phyloP scores from a whole-genome alignment of 2,888 invertebrate species.

The Andrena marginata region DNA sequence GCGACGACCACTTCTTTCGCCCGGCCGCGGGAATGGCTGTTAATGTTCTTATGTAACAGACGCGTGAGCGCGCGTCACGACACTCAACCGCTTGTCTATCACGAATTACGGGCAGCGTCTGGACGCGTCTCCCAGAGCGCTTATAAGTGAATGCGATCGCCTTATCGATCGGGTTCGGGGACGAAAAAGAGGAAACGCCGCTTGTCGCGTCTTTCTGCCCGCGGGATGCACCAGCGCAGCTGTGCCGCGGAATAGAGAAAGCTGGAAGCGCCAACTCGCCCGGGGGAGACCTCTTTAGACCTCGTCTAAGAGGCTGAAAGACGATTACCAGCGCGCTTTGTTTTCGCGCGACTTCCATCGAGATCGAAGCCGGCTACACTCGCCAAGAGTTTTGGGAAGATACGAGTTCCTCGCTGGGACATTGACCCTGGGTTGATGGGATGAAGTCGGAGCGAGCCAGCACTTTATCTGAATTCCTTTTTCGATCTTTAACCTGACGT shows the following conservation, averaged over 20 bases:
- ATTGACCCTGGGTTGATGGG: background rate
- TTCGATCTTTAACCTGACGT: background rate
- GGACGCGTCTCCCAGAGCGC: conserved; percentile 2
- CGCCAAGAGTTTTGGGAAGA: background rate
- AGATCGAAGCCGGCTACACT: background rate
- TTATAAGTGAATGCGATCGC: conserved; percentile 27
- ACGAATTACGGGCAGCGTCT: background rate
- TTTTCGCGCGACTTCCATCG: background rate
- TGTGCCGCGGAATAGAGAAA: conserved; percentile 48
- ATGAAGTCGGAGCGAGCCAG: background rate
- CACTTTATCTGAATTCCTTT: background rate
- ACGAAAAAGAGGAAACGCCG: conserved; percentile 13
- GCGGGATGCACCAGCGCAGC: conserved; percentile 47
- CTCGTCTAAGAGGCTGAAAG: conserved; percentile 7
- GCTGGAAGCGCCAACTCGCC: conserved; percentile 33
- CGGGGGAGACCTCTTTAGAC: conserved; percentile 7
- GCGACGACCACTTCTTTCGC: conserved; percentile 16
- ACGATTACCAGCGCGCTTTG: conserved; percentile 31
- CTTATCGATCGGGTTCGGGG: conserved; percentile 30
- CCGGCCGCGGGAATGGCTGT: background rate
- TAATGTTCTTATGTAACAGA: conserved; percentile 24
- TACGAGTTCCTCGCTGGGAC: conserved; percentile 1
- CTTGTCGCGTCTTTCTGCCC: conserved; percentile 42
- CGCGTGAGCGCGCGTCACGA: conserved; percentile 16
- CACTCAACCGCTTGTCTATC: conserved; percentile 5